These are phyloP conservation scores for Eleginops maclovinus DNA, from an alignment of 2,113 vertebrate species.

Conservation along the genomic window DNA sequence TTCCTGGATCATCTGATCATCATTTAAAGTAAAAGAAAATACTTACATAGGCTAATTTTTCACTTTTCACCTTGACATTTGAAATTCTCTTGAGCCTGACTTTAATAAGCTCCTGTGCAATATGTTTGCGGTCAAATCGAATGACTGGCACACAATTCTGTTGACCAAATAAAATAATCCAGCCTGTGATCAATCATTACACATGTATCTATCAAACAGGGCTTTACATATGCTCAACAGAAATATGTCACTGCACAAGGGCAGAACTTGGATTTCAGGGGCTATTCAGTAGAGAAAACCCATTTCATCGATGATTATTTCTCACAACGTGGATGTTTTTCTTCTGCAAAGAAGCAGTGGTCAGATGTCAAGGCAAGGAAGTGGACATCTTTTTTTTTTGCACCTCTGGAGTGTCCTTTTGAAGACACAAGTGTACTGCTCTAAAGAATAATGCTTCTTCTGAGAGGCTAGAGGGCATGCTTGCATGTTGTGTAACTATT, in stretches of 20 bases:
- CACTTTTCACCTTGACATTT: neutral
- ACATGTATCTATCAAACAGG: too few relatives aligned
- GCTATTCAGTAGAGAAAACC: neutral
- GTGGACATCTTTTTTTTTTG: neutral
- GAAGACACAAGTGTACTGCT: neutral
- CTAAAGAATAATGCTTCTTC: neutral
- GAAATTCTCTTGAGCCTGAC: neutral
- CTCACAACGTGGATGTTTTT: neutral
- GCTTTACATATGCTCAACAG: neutral
- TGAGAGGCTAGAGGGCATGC: neutral
- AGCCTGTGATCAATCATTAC: too few relatives aligned
- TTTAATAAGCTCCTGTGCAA: neutral
- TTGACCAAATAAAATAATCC: too few relatives aligned
- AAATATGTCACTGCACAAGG: neutral
- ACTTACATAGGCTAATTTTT: too few relatives aligned
- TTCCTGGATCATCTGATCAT: too few relatives aligned
- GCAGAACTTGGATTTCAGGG: neutral
- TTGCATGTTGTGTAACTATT: neutral
- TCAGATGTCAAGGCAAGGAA: slow-evolving; percentile 13
- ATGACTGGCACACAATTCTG: neutral
- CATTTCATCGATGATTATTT: slow-evolving; percentile 12
- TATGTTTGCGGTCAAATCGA: neutral
- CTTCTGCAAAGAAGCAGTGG: neutral
- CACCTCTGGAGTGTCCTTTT: neutral
- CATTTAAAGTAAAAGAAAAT: too few relatives aligned